Evolutionary conservation across 2,888 invertebrate species (phyloP).

Genomic region (Orthonychiurus folsomi): DNA sequence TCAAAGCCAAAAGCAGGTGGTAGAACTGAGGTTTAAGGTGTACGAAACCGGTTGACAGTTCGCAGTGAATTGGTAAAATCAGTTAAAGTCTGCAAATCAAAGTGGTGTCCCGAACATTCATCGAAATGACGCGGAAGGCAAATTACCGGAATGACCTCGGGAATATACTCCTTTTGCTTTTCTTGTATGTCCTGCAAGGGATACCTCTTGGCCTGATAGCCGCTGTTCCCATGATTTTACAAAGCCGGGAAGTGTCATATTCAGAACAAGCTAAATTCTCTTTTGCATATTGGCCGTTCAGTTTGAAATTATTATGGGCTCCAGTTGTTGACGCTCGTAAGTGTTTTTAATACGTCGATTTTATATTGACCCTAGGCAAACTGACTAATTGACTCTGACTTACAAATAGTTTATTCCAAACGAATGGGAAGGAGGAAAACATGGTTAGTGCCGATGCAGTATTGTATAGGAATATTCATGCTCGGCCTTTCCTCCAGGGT

Average conservation of each 20-base stretch:
- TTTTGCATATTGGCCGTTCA: conserved; percentile 51
- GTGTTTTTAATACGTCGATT: no score
- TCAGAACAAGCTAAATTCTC: conserved; percentile 69
- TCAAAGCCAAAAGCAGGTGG: no score
- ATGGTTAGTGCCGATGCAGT: conserved; percentile 90
- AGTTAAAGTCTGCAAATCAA: no score
- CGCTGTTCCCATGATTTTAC: conserved; percentile 90
- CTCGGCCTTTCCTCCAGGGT: conserved; percentile 68
- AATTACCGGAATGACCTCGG: conserved; percentile 56
- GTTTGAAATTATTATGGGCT: conserved; percentile 92
- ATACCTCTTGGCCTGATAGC: conserved; percentile 88
- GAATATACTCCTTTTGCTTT: conserved; percentile 77
- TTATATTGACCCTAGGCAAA: no score
- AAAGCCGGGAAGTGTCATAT: conserved; percentile 85
- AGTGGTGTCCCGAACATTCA: background rate
- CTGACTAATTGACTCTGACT: no score
- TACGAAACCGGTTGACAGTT: no score
- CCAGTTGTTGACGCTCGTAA: conserved; percentile 93
- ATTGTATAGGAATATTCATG: conserved; percentile 83
- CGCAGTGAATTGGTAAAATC: no score
- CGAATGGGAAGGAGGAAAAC: conserved; percentile 87
- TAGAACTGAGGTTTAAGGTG: no score
- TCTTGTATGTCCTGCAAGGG: conserved; percentile 89
- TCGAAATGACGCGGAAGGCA: conserved; percentile 5
- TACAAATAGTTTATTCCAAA: conserved; percentile 70